Percentiles rank a stretch among this genome's conserved stretches.
Conservation (phyloP, 2,113 vertebrate species). For the Paraplagusia blochii region DNA sequence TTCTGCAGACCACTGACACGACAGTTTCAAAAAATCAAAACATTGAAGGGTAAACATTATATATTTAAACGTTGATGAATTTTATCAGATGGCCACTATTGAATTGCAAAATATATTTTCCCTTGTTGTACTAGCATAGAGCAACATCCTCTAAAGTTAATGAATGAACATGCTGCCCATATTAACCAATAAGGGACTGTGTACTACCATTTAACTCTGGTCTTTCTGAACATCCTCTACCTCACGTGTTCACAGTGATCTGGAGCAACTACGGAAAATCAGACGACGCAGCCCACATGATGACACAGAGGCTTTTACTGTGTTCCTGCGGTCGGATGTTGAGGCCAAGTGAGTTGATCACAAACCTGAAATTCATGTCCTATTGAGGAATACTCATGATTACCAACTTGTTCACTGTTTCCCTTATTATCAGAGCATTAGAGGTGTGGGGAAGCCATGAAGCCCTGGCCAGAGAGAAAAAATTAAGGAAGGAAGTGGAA, state of each 20-base stretch:
- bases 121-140: not conserved
- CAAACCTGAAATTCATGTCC: too few species aligned
- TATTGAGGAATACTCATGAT: too few species aligned
- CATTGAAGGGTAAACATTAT: too few species aligned
- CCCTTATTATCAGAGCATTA: conserved; percentile 77
- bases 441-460: conserved; percentile 97
- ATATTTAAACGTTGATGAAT: too few species aligned
- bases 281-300: conserved; percentile 92
- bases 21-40: too few species aligned
- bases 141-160: conserved; percentile 37
- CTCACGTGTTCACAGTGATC: conserved; percentile 77
- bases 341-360: conserved; percentile 90
- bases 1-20: too few species aligned
- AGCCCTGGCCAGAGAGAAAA: conserved; percentile 89
- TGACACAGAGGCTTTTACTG: conserved; percentile 94
- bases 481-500: conserved; percentile 87
- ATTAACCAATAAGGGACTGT: conserved; percentile 31
- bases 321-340: conserved; percentile 92
- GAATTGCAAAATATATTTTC: too few species aligned
- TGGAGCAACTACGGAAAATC: conserved; percentile 92
- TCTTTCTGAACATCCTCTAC: not conserved
- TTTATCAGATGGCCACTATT: too few species aligned
- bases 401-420: not conserved
- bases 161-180: conserved; percentile 26
- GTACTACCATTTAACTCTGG: not conserved